Evolutionary conservation across 2,888 invertebrate genomes (phyloP).

Genomic region (Dryobota labecula): DNA sequence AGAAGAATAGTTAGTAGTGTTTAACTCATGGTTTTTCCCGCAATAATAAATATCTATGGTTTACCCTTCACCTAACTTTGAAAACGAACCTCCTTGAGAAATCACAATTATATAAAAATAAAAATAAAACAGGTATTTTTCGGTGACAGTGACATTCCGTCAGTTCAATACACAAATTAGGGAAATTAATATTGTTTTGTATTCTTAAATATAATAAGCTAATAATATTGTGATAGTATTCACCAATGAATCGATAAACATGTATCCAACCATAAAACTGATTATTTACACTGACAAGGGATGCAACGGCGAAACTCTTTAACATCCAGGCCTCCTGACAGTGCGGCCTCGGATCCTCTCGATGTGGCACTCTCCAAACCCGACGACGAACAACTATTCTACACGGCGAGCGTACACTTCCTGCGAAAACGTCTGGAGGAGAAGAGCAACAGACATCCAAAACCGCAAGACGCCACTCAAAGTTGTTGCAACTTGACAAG

Average conservation of each 20-base stretch:
- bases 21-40: background rate
- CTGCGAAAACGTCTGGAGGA: conserved; percentile 81
- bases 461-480: conserved; percentile 67
- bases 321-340: conserved; percentile 55
- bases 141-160: conserved; percentile 53
- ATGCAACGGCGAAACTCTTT: conserved; percentile 74
- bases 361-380: conserved; percentile 67
- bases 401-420: conserved; percentile 84
- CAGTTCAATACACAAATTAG: conserved; percentile 52
- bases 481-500: conserved; percentile 76
- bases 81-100: conserved; percentile 31
- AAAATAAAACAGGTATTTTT: no score
- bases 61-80: background rate
- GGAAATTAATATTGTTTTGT: conserved; percentile 59
- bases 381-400: conserved; percentile 80
- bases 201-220: conserved; percentile 42
- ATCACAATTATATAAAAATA: no score
- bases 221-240: conserved; percentile 44
- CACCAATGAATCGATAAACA: conserved; percentile 68
- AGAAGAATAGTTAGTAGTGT: background rate
- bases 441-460: conserved; percentile 66
- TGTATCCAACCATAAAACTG: conserved; percentile 66
- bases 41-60: background rate
- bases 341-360: conserved; percentile 58
- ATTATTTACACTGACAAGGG: conserved; percentile 67